A percentile compares a stretch with the other conserved stretches of the same genome.
These are phyloP conservation scores for Channa maculata DNA, from an alignment of 2,113 vertebrate genomes.

Conservation along the genomic window DNA sequence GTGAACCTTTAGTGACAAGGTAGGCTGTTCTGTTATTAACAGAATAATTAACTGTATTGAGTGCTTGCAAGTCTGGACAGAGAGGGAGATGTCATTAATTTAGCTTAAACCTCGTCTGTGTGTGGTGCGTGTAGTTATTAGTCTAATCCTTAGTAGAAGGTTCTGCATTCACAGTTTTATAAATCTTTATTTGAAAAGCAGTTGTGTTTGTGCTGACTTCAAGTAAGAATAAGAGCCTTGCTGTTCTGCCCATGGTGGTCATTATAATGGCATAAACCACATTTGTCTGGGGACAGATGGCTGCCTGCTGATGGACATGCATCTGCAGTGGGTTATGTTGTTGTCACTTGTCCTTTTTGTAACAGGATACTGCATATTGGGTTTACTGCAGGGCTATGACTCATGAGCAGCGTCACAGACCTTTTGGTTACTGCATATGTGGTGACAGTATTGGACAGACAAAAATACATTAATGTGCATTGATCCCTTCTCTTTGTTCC, in stretches of 20 bases:
- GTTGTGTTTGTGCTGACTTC: too few species aligned
- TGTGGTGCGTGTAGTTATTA: too few species aligned
- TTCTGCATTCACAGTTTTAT: too few species aligned
- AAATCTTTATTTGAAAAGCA: too few species aligned
- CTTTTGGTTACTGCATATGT: conserved; percentile 7
- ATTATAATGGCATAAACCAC: not conserved
- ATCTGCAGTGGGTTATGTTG: conserved; percentile 17
- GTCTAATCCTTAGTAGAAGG: too few species aligned
- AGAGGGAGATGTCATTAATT: too few species aligned
- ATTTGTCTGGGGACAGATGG: conserved; percentile 1
- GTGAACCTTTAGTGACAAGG: too few species aligned
- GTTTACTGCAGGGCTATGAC: conserved; percentile 19
- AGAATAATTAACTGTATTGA: too few species aligned
- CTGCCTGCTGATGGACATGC: conserved; percentile 16
- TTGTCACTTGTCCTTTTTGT: conserved; percentile 24
- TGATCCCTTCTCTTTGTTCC: conserved; percentile 16
- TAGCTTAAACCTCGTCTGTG: too few species aligned
- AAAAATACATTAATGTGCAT: conserved; percentile 24
- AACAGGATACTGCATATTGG: not conserved
- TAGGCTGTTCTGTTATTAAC: too few species aligned
- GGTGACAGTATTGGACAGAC: not conserved
- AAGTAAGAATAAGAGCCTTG: too few species aligned
- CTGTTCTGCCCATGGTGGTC: not conserved
- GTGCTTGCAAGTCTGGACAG: too few species aligned
- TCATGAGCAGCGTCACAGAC: conserved; percentile 1